A percentile compares a stretch with the other conserved stretches of the same genome.
phyloP scores from a whole-genome alignment of 2,113 vertebrate species.

The Coracopsis vasa region DNA sequence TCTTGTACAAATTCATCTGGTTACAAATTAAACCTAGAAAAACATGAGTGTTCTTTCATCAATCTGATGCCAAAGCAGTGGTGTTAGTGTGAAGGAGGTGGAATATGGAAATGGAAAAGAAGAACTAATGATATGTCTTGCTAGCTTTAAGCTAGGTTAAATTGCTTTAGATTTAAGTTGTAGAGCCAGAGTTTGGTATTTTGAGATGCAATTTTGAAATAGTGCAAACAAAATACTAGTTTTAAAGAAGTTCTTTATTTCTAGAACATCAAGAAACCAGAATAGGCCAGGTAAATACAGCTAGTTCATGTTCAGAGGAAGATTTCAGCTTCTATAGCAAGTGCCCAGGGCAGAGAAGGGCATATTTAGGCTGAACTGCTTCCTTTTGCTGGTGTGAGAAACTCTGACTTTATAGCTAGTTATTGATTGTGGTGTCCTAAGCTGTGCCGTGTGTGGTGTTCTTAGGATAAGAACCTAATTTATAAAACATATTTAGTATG shows the following conservation, averaged over 20 bases:
- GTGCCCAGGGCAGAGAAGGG: not conserved
- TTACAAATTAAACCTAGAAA: not conserved
- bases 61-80: not conserved
- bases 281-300: not conserved
- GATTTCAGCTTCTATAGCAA: not conserved
- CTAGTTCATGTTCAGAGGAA: not conserved
- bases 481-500: not conserved
- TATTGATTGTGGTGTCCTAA: not conserved
- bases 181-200: not conserved
- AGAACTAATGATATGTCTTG: not conserved
- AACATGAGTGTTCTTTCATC: not conserved
- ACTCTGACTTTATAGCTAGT: not conserved
- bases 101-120: not conserved
- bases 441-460: not conserved
- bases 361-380: not conserved
- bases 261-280: not conserved
- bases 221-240: not conserved
- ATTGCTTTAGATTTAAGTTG: not conserved
- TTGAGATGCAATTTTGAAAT: not conserved
- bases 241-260: not conserved
- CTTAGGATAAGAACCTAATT: not conserved
- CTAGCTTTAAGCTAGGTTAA: not conserved
- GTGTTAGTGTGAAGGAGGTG: not conserved
- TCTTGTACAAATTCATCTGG: not conserved
- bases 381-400: not conserved